Evolutionary conservation across 2,797 vertebrate species (phyloP).

Genomic region (Tangara arthus): DNA sequence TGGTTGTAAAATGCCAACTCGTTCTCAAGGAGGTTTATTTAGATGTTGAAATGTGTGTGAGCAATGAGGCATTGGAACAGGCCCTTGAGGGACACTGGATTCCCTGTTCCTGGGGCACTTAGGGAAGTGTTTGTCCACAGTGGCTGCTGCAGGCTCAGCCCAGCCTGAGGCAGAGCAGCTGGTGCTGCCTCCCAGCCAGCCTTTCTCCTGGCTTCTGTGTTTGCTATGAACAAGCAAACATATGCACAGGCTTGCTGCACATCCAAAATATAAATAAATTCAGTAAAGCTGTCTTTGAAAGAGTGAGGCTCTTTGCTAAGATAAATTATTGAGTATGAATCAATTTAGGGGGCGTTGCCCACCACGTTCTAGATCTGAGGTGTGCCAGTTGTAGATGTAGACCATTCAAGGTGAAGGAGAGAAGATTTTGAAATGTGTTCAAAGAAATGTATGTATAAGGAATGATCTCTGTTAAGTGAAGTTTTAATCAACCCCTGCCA

Average conservation of each 20-base stretch:
- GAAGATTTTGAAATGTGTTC: neutral
- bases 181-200: neutral
- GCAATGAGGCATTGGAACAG: neutral
- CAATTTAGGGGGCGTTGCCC: neutral
- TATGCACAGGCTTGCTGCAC: neutral
- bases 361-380: neutral
- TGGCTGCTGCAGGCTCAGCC: neutral
- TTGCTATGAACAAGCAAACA: rapidly evolving
- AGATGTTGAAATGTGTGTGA: neutral
- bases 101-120: neutral
- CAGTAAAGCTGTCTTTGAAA: neutral
- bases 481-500: neutral
- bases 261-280: neutral
- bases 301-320: neutral
- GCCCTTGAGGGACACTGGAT: neutral
- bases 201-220: neutral
- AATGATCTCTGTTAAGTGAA: neutral
- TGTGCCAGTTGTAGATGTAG: neutral
- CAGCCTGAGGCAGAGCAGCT: neutral
- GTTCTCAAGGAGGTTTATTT: neutral
- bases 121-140: neutral
- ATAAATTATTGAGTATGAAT: neutral
- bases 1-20: neutral
- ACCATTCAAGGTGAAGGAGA: neutral
- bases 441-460: neutral